Evolutionary conservation across 2,113 vertebrate genomes (phyloP).

Genomic region (Phrynosoma blainvillii): DNA sequence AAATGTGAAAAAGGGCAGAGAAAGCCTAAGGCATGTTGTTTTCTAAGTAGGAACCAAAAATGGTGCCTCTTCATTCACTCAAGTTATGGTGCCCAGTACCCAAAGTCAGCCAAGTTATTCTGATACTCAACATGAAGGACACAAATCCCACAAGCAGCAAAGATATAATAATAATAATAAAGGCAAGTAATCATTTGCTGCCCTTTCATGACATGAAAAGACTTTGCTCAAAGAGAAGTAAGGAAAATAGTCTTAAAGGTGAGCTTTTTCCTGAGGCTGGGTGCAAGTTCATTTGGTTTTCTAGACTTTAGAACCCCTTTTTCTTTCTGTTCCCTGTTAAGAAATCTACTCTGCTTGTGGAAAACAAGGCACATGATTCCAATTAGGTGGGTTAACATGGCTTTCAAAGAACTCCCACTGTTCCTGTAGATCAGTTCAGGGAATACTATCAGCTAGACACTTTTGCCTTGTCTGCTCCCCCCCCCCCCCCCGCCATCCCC

Average conservation of each 20-base stretch:
- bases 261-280: not conserved
- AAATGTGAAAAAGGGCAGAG: conserved; percentile 15
- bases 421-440: conserved; percentile 38
- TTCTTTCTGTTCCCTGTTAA: conserved; percentile 21
- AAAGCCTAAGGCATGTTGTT: too few species aligned
- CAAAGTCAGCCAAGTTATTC: not conserved
- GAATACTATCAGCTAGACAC: conserved; percentile 45
- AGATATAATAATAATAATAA: not conserved
- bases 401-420: conserved; percentile 50
- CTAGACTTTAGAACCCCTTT: conserved; percentile 39
- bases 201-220: too few species aligned
- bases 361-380: conserved; percentile 34
- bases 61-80: not conserved
- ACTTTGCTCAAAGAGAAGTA: too few species aligned
- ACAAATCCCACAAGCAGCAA: not conserved
- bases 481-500: conserved; percentile 40
- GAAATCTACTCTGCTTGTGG: conserved; percentile 11
- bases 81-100: not conserved
- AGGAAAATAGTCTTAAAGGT: not conserved
- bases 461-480: conserved; percentile 25
- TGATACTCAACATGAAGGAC: not conserved
- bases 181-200: not conserved
- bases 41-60: not conserved
- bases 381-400: conserved; percentile 27
- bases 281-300: not conserved